These are phyloP conservation scores for Botrylloides violaceus DNA, from an alignment of 23 tunicate genomes.

Conservation along the genomic window DNA sequence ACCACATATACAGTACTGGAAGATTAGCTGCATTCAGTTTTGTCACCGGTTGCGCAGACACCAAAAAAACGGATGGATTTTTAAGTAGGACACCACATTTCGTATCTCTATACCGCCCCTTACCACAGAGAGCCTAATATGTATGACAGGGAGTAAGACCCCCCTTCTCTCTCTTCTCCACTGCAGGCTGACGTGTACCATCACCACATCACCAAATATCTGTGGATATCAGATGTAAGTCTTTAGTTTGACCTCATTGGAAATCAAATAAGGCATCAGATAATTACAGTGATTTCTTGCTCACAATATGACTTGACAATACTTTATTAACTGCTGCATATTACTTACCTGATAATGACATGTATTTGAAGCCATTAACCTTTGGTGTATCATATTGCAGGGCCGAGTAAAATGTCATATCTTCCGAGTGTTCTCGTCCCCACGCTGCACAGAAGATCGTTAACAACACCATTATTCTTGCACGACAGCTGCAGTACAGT, in stretches of 20 bases:
- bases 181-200: no score
- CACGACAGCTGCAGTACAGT: neutral
- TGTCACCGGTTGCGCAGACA: no score
- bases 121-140: no score
- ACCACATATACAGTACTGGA: neutral
- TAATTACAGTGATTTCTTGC: neutral
- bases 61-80: no score
- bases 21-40: no score
- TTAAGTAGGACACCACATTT: no score
- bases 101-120: no score
- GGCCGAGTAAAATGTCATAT: conserved; percentile 55
- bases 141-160: no score
- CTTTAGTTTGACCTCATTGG: neutral
- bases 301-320: no score
- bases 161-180: no score
- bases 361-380: conserved; percentile 15
- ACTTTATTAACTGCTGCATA: neutral
- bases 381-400: conserved; percentile 36
- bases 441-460: conserved; percentile 25
- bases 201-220: no score
- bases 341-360: conserved; percentile 37
- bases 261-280: neutral
- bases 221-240: no score
- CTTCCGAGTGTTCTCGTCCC: conserved; percentile 41
- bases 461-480: neutral